A percentile compares a stretch with the other conserved stretches of the same genome.
These are phyloP conservation scores for Pemphredon lugubris DNA, from an alignment of 2,888 invertebrate genomes.

Conservation along the genomic window DNA sequence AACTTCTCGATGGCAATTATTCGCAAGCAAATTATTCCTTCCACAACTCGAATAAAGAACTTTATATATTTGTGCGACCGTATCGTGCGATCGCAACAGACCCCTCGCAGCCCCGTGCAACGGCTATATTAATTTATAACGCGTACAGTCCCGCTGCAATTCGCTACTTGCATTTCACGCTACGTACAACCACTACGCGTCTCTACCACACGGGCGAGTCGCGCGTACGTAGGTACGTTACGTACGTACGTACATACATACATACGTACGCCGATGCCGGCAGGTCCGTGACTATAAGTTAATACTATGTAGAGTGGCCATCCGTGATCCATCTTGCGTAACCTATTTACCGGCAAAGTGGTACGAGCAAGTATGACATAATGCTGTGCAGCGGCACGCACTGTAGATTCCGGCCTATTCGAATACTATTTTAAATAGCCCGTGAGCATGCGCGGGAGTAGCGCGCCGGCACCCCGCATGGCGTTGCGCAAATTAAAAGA, in stretches of 20 bases:
- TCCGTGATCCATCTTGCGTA: constrained; percentile 76
- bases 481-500: constrained; percentile 46
- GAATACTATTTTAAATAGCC: constrained; percentile 59
- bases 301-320: constrained; percentile 61
- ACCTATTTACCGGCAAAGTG: constrained; percentile 73
- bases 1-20: too few relatives aligned
- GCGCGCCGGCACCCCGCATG: constrained; percentile 29
- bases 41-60: too few relatives aligned
- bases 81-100: too few relatives aligned
- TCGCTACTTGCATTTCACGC: constrained; percentile 15
- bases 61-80: too few relatives aligned
- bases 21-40: too few relatives aligned
- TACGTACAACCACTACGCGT: constrained; percentile 14
- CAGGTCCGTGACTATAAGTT: constrained; percentile 51
- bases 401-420: constrained; percentile 51
- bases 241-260: background rate
- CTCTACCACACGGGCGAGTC: constrained; percentile 25
- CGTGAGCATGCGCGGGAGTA: constrained; percentile 30
- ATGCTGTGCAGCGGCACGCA: constrained; percentile 59
- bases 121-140: constrained; percentile 6
- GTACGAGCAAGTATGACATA: constrained; percentile 70
- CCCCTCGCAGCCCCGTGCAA: too few relatives aligned
- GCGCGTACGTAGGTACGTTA: too few relatives aligned
- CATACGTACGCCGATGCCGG: constrained; percentile 24
- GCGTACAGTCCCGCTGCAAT: background rate